Evolutionary conservation across 1,140 invertebrate genomes (phyloP), one percentile per base, ranked within the genome.

Genomic region (Nephila pilipes): DNA sequence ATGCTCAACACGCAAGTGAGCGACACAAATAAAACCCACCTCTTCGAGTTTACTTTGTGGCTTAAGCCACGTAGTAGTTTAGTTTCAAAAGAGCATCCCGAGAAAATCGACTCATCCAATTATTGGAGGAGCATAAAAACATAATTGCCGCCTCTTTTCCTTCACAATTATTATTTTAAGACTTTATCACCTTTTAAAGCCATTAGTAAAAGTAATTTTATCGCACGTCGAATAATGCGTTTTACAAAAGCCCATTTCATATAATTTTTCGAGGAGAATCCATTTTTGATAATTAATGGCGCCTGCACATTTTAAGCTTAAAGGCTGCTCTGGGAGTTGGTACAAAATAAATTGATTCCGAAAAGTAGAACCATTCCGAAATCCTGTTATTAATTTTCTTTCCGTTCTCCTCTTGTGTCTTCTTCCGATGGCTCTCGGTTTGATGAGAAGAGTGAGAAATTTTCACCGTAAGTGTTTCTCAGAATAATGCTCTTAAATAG

Each of bases 141-240:
- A 29, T 55, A 57, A 85, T 85, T 85, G 25, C 83, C n/a, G 55
- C 83, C 55, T 55, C 83, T 25, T 55, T 58, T 85, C 29, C 55
- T 85, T 58, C 46, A 58, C 54, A 58, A 29, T 85, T 85, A 85
- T 85, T 85, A 85, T 85, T 85, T 85, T 85, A 85, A 85, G 83
- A 29, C 32, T n/a, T 85, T 85, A 85, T 85, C 83, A 57, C 55
- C 83, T 54, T 63, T 87, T 54, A 69, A 88, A 69, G 46, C 55
- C 89, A 91, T 91, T 91, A 91, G 80, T 90, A 90, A 90, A 63
- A 91, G 29, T 83, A 91, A 91, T 91, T 91, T 90, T 90, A 83
- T 83, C 79, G 89, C 79, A 65, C 75, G n/a, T 65, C 69, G 65
- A 90, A 57, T 83, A 83, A 58, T 55, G 36, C 58, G 36, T 57